Evolutionary conservation across 2,888 invertebrate genomes (phyloP).

Genomic region (Deroplatys truncata): DNA sequence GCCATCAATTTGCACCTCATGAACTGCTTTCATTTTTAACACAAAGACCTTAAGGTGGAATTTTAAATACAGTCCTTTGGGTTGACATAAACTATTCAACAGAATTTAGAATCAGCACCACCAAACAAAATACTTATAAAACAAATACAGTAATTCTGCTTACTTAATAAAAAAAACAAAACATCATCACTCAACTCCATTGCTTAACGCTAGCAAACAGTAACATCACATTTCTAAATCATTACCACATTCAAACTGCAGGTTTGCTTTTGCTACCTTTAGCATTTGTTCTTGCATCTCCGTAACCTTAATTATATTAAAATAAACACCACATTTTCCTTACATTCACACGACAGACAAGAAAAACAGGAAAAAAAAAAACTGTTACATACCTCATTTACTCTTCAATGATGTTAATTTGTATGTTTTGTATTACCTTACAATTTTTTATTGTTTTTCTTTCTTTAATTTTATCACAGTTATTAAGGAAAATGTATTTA

Average conservation of each 20-base stretch:
- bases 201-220: not conserved
- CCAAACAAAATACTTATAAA: not conserved
- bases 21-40: not conserved
- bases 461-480: constrained; percentile 28
- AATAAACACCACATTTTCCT: constrained; percentile 6
- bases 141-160: not conserved
- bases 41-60: not conserved
- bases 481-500: constrained; percentile 27
- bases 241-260: not conserved
- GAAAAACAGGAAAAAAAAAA: not conserved
- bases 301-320: not conserved
- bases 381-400: not conserved
- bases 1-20: not conserved
- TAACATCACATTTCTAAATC: not conserved
- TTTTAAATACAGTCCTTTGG: not conserved
- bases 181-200: not conserved
- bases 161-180: not conserved
- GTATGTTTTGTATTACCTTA: not conserved
- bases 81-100: not conserved
- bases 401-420: not conserved
- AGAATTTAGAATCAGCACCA: not conserved
- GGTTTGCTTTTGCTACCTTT: not conserved
- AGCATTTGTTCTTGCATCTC: not conserved
- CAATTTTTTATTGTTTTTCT: not conserved
- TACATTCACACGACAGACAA: constrained; percentile 8